Evolutionary conservation across 2,888 invertebrate genomes (phyloP), one percentile per base, ranked within the genome.

Genomic region (Tanytarsus gracilentus): DNA sequence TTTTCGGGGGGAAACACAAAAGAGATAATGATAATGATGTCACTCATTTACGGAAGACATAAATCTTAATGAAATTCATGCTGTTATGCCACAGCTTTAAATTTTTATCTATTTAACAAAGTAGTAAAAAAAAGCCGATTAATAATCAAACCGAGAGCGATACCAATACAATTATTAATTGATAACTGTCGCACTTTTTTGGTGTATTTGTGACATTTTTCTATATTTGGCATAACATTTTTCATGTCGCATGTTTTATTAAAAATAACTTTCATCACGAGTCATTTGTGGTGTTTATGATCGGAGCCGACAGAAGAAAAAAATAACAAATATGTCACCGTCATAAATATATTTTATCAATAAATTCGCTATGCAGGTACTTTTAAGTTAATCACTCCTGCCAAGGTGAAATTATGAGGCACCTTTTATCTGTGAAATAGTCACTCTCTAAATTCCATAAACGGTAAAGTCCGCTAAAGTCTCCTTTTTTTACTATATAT

Each of bases 391-490:
- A n/a, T 30, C 9, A 30, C 30, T 30, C 30, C 30, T 14, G 6
- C 16, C 51, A 51, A 51, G 51, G 51, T 30, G 26, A 50, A 23
- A 26, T 49, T 49, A n/a, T n/a, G n/a, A n/a, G n/a, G n/a, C n/a
- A n/a, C n/a, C n/a, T n/a, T n/a, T n/a, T n/a, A n/a, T n/a, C n/a
- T n/a, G n/a, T n/a, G n/a, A n/a, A n/a, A n/a, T n/a, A n/a, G n/a
- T n/a, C n/a, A n/a, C n/a, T n/a, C n/a, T n/a, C n/a, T n/a, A 51
- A 5, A 51, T 51, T 51, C 51, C 51, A 51, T 29, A 51, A 51
- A 51, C 51, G 51, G 51, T 51, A 51, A 30, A 7, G 51, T 51
- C 51, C 51, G n/a, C n/a, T n/a, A n/a, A n/a, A n/a, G n/a, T n/a
- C n/a, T n/a, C n/a, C n/a, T n/a, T n/a, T n/a, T n/a, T n/a, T n/a